A percentile compares a stretch with the other conserved stretches of the same genome.
These are phyloP conservation scores for Ciconia stormi DNA, from an alignment of 2,113 vertebrate species.

Conservation along the genomic window DNA sequence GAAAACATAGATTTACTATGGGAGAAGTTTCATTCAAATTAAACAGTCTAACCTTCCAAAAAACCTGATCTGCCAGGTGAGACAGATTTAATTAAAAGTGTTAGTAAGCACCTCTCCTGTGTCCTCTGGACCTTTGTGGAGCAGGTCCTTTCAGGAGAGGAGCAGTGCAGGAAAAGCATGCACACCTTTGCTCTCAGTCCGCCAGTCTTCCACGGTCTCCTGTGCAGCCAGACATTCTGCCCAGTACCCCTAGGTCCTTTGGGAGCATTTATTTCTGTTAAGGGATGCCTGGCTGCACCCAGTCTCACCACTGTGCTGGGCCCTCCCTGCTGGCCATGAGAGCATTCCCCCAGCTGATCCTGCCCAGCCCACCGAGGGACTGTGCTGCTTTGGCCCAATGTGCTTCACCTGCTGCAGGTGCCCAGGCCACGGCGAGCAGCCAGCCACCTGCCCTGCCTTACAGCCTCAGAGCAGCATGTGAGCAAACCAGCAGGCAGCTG, in stretches of 20 bases:
- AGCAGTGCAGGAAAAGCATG: neutral
- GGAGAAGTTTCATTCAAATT: neutral
- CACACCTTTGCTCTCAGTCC: neutral
- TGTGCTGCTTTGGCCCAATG: neutral
- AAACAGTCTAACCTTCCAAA: neutral
- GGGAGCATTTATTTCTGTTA: neutral
- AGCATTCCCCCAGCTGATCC: neutral
- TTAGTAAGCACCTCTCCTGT: neutral
- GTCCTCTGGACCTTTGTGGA: neutral
- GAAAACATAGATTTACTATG: neutral
- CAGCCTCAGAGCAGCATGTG: accelerated
- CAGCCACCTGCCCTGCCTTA: accelerated
- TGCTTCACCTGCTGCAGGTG: neutral
- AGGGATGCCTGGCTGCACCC: neutral
- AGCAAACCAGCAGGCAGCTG: too few relatives aligned
- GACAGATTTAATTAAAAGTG: neutral
- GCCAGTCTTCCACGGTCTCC: accelerated
- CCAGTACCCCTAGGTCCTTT: accelerated
- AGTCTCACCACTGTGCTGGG: neutral
- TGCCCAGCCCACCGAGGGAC: neutral
- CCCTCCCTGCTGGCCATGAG: neutral
- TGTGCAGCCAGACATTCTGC: neutral
- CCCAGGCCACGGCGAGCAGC: neutral
- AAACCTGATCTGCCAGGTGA: neutral
- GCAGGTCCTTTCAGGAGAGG: neutral